A percentile compares a stretch with the other conserved stretches of the same genome.
Conservation (phyloP, 2,797 vertebrate species). For the Xenops minutus region DNA sequence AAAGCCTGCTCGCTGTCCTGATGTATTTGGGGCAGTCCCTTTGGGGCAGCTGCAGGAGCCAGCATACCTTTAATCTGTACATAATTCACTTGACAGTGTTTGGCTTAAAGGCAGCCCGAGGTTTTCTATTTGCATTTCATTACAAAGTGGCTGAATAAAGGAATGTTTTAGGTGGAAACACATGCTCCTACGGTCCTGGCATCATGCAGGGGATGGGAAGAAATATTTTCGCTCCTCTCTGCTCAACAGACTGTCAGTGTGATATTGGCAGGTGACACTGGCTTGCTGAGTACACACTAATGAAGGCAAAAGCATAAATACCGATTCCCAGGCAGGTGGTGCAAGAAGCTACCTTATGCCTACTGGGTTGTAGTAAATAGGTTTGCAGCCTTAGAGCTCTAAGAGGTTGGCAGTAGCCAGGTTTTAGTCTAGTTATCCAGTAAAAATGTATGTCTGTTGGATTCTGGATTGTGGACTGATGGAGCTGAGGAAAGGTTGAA, state of each 20-base stretch:
- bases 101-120: neutral
- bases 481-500: neutral
- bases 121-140: conserved; percentile 18
- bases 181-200: neutral
- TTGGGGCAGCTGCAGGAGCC: neutral
- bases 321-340: neutral
- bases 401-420: neutral
- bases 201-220: neutral
- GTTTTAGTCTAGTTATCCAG: neutral
- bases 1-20: neutral
- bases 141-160: conserved; percentile 14
- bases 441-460: neutral
- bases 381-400: neutral
- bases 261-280: neutral
- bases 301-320: neutral
- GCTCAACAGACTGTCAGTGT: neutral
- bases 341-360: neutral
- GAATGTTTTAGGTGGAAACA: neutral
- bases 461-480: neutral
- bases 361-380: neutral
- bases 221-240: neutral
- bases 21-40: neutral
- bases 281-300: neutral
- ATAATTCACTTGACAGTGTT: neutral
- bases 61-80: neutral